phyloP scores from a whole-genome alignment of 2,888 invertebrate genomes.

The Drosophila limbata region DNA sequence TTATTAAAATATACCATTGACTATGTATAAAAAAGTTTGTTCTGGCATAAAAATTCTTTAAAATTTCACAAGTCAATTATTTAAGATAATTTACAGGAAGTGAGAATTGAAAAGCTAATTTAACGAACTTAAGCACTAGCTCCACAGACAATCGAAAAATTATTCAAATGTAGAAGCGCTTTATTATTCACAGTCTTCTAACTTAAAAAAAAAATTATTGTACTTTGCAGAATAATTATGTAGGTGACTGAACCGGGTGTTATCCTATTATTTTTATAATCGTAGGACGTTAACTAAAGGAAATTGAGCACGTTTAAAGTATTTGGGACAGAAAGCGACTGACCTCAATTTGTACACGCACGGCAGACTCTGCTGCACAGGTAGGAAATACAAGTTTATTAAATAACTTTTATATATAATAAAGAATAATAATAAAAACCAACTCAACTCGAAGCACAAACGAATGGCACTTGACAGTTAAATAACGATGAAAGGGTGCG shows the following conservation, averaged over 20 bases:
- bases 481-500: conserved; percentile 41
- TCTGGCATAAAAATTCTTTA: neutral
- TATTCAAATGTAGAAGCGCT: too few species aligned
- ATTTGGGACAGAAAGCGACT: conserved; percentile 17
- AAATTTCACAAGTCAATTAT: neutral
- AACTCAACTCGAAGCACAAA: conserved; percentile 30
- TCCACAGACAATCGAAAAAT: too few species aligned
- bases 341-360: conserved; percentile 59
- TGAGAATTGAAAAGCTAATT: neutral
- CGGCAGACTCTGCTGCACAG: conserved; percentile 5
- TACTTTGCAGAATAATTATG: neutral
- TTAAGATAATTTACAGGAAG: neutral
- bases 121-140: neutral
- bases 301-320: conserved; percentile 5
- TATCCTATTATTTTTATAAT: conserved; percentile 38
- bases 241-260: neutral
- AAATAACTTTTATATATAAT: conserved; percentile 47
- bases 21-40: neutral
- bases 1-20: neutral
- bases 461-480: conserved; percentile 51
- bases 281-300: conserved; percentile 47
- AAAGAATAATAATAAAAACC: conserved; percentile 15
- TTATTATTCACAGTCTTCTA: neutral
- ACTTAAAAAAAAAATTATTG: neutral
- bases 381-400: conserved; percentile 55